phyloP scores from a whole-genome alignment of 53 echinoderm and acorn worm genomes.

The Stichopus horrens region DNA sequence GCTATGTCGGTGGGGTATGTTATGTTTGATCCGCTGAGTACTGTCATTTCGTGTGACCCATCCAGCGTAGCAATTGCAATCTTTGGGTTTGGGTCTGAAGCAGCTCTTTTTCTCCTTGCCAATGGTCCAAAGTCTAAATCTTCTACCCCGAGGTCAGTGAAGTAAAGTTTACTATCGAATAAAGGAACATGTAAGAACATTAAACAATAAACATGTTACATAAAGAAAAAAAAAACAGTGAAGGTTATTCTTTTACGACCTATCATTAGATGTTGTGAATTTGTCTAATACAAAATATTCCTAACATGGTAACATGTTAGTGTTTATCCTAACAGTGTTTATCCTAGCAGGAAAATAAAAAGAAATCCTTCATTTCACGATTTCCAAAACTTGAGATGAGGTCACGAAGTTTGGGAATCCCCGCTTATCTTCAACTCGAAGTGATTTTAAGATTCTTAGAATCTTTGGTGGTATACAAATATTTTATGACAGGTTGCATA shows the following conservation, averaged over 20 bases:
- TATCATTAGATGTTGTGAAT: neutral
- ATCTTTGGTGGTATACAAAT: no score
- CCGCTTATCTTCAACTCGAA: no score
- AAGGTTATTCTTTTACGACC: neutral
- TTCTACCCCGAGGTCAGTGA: slow-evolving; percentile 71
- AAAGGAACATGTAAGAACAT: no score
- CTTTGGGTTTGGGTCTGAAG: slow-evolving; percentile 54
- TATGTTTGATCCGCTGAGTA: slow-evolving; percentile 49
- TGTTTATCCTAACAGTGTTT: no score
- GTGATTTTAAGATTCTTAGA: no score
- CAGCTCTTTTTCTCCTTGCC: slow-evolving; percentile 23
- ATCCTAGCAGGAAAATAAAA: no score
- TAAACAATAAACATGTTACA: neutral
- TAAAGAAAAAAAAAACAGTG: neutral
- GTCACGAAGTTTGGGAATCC: no score
- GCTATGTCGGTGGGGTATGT: slow-evolving; percentile 54
- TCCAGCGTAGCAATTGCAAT: slow-evolving; percentile 59
- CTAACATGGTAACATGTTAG: no score
- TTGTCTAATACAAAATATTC: neutral
- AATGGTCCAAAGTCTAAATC: slow-evolving; percentile 22
- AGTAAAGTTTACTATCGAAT: slow-evolving; percentile 67
- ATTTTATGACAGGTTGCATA: no score
- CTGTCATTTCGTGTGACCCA: slow-evolving; percentile 51
- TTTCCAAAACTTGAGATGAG: no score
- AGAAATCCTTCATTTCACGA: no score